Percentiles rank a stretch among this genome's conserved stretches.
phyloP scores from a whole-genome alignment of 2,888 invertebrate genomes.

The Caenorhabditis wallacei region DNA sequence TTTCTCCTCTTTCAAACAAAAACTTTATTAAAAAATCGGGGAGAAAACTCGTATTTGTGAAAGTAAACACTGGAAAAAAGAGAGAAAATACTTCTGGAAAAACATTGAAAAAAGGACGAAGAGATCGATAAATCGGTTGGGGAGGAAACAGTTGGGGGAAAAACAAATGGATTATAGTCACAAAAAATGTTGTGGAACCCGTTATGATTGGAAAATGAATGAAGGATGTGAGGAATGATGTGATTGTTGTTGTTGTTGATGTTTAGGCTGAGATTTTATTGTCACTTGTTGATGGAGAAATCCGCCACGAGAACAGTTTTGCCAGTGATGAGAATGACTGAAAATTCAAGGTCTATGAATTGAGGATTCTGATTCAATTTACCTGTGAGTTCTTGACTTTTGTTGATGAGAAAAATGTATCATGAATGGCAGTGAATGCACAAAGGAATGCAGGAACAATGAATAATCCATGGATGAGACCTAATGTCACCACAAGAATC shows the following conservation, averaged over 20 bases:
- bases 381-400: slow-evolving; percentile 65
- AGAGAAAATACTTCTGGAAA: slow-evolving; percentile 22
- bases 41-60: slow-evolving; percentile 51
- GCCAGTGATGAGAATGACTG: slow-evolving; percentile 71
- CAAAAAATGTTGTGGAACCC: slow-evolving; percentile 37
- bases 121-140: slow-evolving; percentile 44
- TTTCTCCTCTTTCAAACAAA: neutral
- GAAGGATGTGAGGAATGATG: neutral
- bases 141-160: slow-evolving; percentile 20
- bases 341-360: too few species aligned
- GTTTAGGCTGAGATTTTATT: slow-evolving; percentile 66
- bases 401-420: slow-evolving; percentile 48
- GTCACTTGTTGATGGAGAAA: slow-evolving; percentile 69
- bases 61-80: slow-evolving; percentile 32
- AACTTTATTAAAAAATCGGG: slow-evolving; percentile 17
- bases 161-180: slow-evolving; percentile 56
- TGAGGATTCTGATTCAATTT: too few species aligned
- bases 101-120: neutral
- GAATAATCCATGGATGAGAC: slow-evolving; percentile 79
- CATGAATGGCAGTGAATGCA: slow-evolving; percentile 75
- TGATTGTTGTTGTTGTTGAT: slow-evolving; percentile 6
- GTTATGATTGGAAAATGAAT: slow-evolving; percentile 26
- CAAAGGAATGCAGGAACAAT: slow-evolving; percentile 80
- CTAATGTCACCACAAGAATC: slow-evolving; percentile 80
- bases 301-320: slow-evolving; percentile 70